Conservation (phyloP, 2,888 invertebrate species). For the Acrobasis repandana region DNA sequence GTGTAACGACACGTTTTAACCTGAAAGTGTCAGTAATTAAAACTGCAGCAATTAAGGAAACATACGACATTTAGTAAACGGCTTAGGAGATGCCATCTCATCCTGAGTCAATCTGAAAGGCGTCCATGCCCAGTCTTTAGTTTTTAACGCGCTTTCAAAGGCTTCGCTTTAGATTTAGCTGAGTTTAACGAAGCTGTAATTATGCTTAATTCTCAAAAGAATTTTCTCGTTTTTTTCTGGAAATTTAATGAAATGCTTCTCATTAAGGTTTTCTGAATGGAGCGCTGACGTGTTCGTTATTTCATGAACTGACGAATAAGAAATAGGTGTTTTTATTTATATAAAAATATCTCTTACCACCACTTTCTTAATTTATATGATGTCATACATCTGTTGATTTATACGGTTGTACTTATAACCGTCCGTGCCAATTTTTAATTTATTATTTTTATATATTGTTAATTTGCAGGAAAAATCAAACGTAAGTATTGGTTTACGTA, state of each 20-base stretch:
- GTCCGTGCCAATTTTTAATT: too few relatives aligned
- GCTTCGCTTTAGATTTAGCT: slow-evolving; percentile 55
- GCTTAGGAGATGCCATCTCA: slow-evolving; percentile 32
- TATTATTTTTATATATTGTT: too few relatives aligned
- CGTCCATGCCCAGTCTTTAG: slow-evolving; percentile 56
- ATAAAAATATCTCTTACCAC: not conserved
- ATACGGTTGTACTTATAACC: too few relatives aligned
- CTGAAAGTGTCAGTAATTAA: slow-evolving; percentile 15
- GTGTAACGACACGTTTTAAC: not conserved
- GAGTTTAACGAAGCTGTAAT: slow-evolving; percentile 74
- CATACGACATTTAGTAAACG: slow-evolving; percentile 12
- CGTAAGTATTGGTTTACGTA: too few relatives aligned
- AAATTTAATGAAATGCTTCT: slow-evolving; percentile 60
- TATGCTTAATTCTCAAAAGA: slow-evolving; percentile 64
- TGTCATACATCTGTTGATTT: too few relatives aligned
- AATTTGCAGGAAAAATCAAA: too few relatives aligned
- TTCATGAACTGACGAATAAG: slow-evolving; percentile 28
- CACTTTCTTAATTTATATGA: too few relatives aligned
- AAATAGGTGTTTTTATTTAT: not conserved
- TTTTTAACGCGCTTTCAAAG: slow-evolving; percentile 64
- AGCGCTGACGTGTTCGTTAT: slow-evolving; percentile 38
- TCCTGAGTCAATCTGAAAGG: slow-evolving; percentile 52
- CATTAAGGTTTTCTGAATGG: slow-evolving; percentile 55
- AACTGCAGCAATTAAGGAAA: slow-evolving; percentile 15
- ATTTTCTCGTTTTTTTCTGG: slow-evolving; percentile 49